Conservation (phyloP, 2,888 invertebrate species). For the Sarcophaga rosellei region DNA sequence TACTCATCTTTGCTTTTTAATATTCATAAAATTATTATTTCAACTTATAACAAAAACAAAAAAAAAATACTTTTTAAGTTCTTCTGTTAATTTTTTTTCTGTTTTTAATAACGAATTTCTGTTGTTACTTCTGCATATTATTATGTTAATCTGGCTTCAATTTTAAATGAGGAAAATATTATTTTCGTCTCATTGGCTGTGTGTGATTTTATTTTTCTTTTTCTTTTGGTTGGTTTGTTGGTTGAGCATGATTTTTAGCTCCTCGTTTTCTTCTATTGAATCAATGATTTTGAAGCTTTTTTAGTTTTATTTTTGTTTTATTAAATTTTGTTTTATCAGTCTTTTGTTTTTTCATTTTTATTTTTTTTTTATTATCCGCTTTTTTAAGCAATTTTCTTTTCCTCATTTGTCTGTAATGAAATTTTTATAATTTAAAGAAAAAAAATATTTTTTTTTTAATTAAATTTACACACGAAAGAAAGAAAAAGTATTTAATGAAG, state of each 20-base stretch:
- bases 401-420: constrained; percentile 78
- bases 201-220: background rate
- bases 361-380: constrained; percentile 79
- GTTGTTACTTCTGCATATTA: background rate
- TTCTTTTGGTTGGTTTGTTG: background rate
- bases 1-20: no score
- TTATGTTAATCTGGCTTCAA: constrained; percentile 41
- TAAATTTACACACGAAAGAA: constrained; percentile 27
- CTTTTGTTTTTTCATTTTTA: constrained; percentile 50
- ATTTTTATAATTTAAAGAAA: constrained; percentile 61
- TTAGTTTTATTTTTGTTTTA: constrained; percentile 52
- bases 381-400: constrained; percentile 80
- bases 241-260: constrained; percentile 1
- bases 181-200: background rate
- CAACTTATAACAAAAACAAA: background rate
- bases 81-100: background rate
- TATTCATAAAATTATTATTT: constrained; percentile 14
- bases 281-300: background rate
- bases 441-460: constrained; percentile 25
- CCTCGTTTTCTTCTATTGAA: constrained; percentile 38
- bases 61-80: constrained; percentile 17
- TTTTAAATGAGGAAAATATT: constrained; percentile 33
- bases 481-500: constrained; percentile 61
- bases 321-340: constrained; percentile 61
- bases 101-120: background rate